Percentiles rank a stretch among this genome's conserved stretches.
Conservation (phyloP, 2,888 invertebrate species). For the Leptinotarsa haldemani region DNA sequence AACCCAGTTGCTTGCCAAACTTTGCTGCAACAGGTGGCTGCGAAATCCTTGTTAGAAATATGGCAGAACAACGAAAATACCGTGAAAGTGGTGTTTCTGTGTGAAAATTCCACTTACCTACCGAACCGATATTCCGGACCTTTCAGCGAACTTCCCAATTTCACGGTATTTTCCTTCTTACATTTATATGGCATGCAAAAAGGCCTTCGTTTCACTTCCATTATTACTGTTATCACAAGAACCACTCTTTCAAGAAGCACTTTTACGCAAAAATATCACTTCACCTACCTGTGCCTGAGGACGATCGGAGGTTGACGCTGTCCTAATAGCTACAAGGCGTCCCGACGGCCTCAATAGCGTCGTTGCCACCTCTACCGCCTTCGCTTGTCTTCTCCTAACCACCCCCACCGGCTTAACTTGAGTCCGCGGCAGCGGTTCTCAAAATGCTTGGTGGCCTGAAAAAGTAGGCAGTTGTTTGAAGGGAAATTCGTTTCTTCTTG, state of each 20-base stretch:
- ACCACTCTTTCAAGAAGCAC: conserved; percentile 30
- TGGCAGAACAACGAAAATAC: not conserved
- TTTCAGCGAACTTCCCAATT: conserved; percentile 16
- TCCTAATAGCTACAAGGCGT: conserved; percentile 66
- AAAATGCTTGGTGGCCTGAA: conserved; percentile 37
- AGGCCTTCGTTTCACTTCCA: conserved; percentile 19
- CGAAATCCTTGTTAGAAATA: not conserved
- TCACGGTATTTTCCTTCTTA: conserved; percentile 33
- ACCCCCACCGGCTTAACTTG: conserved; percentile 40
- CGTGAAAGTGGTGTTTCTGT: conserved; percentile 4
- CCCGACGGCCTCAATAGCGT: conserved; percentile 58
- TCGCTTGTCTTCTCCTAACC: conserved; percentile 49
- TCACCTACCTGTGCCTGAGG: conserved; percentile 64
- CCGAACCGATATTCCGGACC: not conserved
- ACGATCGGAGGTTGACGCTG: conserved; percentile 65
- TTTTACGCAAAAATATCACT: conserved; percentile 35
- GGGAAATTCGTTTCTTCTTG: not conserved
- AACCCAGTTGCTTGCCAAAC: not conserved
- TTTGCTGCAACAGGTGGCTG: not conserved
- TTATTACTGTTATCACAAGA: conserved; percentile 21
- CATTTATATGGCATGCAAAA: conserved; percentile 3
- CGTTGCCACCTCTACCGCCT: conserved; percentile 53
- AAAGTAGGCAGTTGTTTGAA: not conserved
- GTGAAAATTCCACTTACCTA: conserved; percentile 15
- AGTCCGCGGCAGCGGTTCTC: conserved; percentile 31